Conservation (phyloP, 2,797 vertebrate genomes). For the Vireo griseus region DNA sequence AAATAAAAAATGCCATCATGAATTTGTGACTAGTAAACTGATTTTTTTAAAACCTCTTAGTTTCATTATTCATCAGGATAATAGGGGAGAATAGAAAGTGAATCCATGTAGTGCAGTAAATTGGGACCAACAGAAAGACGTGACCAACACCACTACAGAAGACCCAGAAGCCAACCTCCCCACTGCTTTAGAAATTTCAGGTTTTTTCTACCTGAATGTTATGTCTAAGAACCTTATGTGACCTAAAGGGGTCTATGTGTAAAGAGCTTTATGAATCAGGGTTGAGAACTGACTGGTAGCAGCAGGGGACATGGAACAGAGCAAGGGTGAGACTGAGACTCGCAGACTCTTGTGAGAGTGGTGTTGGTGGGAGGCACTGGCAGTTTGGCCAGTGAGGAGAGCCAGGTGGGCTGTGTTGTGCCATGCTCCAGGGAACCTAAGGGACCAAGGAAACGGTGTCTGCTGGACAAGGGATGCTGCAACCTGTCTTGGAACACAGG, state of each 20-base stretch:
- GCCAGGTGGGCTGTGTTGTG: neutral
- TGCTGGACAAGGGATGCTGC: neutral
- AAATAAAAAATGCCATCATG: neutral
- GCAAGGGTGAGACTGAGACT: neutral
- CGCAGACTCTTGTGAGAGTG: neutral
- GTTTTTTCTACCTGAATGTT: neutral
- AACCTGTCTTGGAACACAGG: neutral
- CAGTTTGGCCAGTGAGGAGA: neutral
- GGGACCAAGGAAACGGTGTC: neutral
- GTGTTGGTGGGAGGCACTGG: neutral
- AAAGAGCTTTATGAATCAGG: neutral
- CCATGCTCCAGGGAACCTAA: neutral
- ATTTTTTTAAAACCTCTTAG: neutral
- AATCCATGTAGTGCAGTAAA: neutral
- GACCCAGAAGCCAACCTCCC: neutral
- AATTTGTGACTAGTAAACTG: neutral
- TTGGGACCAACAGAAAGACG: neutral
- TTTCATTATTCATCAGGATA: neutral
- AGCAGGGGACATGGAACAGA: neutral
- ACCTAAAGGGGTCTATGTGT: neutral
- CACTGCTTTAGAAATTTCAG: neutral
- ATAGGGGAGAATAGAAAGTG: neutral
- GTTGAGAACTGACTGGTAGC: neutral
- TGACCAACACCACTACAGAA: neutral
- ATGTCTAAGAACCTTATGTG: neutral